These are phyloP conservation scores for Drosophila greeni DNA, from an alignment of 2,888 invertebrate genomes.

Conservation along the genomic window DNA sequence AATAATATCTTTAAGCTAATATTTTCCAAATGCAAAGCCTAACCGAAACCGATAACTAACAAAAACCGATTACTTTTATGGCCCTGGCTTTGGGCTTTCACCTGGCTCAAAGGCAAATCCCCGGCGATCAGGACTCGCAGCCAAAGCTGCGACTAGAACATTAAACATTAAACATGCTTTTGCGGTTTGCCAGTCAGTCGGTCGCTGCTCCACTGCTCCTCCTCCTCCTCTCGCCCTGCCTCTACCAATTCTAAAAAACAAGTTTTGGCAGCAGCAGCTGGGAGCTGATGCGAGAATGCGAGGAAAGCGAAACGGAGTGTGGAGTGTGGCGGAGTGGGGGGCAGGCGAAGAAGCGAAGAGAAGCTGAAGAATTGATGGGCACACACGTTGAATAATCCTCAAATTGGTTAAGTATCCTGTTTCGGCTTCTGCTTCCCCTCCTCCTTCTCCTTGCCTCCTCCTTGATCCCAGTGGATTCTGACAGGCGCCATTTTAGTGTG, in stretches of 20 bases:
- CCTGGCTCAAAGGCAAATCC: slow-evolving; percentile 14
- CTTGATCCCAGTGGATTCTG: slow-evolving; percentile 43
- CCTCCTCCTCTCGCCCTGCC: neutral
- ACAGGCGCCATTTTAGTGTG: slow-evolving; percentile 61
- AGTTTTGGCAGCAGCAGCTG: slow-evolving; percentile 47
- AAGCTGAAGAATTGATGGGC: slow-evolving; percentile 22
- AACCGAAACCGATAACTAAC: neutral
- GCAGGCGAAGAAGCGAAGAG: slow-evolving; percentile 8
- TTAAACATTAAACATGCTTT: slow-evolving; percentile 34
- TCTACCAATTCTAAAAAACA: slow-evolving; percentile 28
- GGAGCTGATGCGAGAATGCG: slow-evolving; percentile 37
- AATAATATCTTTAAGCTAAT: too few species aligned
- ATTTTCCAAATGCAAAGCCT: neutral
- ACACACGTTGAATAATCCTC: slow-evolving; percentile 32
- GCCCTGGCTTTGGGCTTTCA: slow-evolving; percentile 20
- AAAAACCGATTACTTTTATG: slow-evolving; percentile 15
- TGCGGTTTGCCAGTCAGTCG: slow-evolving; percentile 20
- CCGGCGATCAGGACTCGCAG: slow-evolving; percentile 19
- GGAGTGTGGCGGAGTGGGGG: neutral
- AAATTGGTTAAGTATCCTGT: slow-evolving; percentile 33
- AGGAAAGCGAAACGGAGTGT: slow-evolving; percentile 26
- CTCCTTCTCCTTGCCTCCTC: neutral
- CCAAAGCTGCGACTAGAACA: slow-evolving; percentile 26
- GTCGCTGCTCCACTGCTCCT: neutral
- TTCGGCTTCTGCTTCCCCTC: slow-evolving; percentile 3